Percentiles rank a stretch among this genome's conserved stretches.
Evolutionary conservation across 2,113 vertebrate species (phyloP).

Genomic region (Aspiorhynchus laticeps): DNA sequence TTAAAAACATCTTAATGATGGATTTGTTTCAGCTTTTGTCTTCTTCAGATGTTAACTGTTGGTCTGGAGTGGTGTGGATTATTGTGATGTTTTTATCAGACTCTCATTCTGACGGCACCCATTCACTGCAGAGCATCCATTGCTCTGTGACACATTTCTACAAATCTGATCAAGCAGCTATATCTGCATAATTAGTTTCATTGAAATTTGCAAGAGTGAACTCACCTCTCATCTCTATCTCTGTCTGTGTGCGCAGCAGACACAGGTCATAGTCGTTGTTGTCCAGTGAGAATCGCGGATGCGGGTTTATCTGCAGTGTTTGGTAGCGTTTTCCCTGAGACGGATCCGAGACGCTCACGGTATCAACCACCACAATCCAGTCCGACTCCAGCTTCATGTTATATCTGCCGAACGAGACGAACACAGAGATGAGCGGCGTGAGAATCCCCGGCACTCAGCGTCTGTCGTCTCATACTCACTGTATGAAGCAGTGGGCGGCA

Average conservation of each 20-base stretch:
- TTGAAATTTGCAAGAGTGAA: neutral
- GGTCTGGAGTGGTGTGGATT: too few species aligned
- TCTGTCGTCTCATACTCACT: slow-evolving; percentile 63
- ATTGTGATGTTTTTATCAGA: too few species aligned
- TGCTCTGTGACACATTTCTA: neutral
- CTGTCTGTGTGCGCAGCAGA: slow-evolving; percentile 71
- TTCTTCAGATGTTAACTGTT: too few species aligned
- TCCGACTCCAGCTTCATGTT: slow-evolving; percentile 64
- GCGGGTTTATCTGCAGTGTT: slow-evolving; percentile 64
- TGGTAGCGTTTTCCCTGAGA: slow-evolving; percentile 66
- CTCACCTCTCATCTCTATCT: slow-evolving; percentile 70
- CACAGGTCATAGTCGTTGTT: slow-evolving; percentile 79
- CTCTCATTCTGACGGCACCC: neutral
- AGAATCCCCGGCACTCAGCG: neutral
- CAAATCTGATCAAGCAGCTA: too few species aligned
- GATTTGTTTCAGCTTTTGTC: too few species aligned
- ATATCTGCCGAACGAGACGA: slow-evolving; percentile 57
- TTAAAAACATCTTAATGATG: too few species aligned
- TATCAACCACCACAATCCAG: slow-evolving; percentile 73
- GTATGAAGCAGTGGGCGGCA: slow-evolving; percentile 76
- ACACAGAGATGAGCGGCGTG: neutral
- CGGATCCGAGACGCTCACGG: slow-evolving; percentile 57
- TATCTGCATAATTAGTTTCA: too few species aligned
- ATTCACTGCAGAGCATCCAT: neutral
- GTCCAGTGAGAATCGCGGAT: slow-evolving; percentile 65